Conservation (phyloP, 1,140 invertebrate genomes). For the Maniola jurtina region DNA sequence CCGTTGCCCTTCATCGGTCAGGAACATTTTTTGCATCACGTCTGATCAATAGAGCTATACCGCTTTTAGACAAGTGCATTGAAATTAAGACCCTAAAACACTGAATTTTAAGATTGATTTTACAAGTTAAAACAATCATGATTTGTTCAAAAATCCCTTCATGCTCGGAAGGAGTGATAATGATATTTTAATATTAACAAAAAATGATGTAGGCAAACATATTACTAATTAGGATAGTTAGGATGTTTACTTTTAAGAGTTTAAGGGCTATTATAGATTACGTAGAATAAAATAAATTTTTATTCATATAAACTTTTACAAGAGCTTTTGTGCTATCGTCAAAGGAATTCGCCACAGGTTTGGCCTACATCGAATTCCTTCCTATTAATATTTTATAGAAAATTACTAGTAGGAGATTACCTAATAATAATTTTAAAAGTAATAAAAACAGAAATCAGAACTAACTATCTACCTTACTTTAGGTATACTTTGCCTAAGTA, state of each 20-base stretch:
- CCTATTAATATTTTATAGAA: too few relatives aligned
- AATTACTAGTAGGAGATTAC: too few relatives aligned
- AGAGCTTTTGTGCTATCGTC: too few relatives aligned
- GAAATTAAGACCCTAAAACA: constrained; percentile 19
- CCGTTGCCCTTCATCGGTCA: constrained; percentile 20
- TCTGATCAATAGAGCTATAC: constrained; percentile 30
- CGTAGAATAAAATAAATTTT: too few relatives aligned
- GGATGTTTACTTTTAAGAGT: neutral
- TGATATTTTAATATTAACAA: constrained; percentile 30
- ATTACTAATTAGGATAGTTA: neutral
- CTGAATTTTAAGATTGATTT: constrained; percentile 13
- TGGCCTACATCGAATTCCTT: too few relatives aligned
- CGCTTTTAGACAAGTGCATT: constrained; percentile 12
- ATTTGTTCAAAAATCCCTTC: neutral
- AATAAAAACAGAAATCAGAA: too few relatives aligned
- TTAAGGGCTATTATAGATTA: neutral
- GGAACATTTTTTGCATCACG: constrained; percentile 31
- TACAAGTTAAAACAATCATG: neutral
- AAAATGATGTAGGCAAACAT: neutral
- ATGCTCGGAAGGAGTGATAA: constrained; percentile 10
- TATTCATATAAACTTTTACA: too few relatives aligned
- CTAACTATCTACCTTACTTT: too few relatives aligned
- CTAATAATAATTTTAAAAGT: too few relatives aligned
- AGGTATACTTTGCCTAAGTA: too few relatives aligned
- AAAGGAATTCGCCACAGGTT: too few relatives aligned